Evolutionary conservation across 2,888 invertebrate species (phyloP).

Genomic region (Heliconius sara): DNA sequence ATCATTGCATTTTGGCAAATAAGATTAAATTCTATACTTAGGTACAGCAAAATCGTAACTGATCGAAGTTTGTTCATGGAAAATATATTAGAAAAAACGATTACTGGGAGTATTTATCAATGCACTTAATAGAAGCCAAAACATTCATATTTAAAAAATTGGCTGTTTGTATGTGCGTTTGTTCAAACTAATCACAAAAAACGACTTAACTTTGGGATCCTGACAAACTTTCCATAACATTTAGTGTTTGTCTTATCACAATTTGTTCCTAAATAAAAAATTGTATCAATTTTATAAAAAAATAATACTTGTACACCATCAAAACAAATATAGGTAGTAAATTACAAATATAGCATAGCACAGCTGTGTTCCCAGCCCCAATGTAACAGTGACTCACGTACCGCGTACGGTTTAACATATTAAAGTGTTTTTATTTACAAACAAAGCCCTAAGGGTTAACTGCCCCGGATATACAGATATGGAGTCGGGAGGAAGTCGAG

Average conservation of each 20-base stretch:
- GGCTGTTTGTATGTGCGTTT: too few species aligned
- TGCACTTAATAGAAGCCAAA: too few species aligned
- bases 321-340: conserved; percentile 23
- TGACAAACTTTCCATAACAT: too few species aligned
- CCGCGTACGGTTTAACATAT: conserved; percentile 62
- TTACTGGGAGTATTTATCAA: too few species aligned
- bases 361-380: conserved; percentile 51
- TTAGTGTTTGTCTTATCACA: too few species aligned
- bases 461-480: conserved; percentile 73
- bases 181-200: too few species aligned
- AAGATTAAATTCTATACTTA: too few species aligned
- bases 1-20: not conserved
- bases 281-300: conserved; percentile 3
- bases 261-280: too few species aligned
- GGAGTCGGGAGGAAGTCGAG: conserved; percentile 66
- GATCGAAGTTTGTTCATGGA: too few species aligned
- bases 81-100: too few species aligned
- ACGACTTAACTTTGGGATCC: too few species aligned
- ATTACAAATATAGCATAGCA: conserved; percentile 37
- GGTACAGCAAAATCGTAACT: not conserved
- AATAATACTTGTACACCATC: conserved; percentile 19
- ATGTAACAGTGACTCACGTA: conserved; percentile 60
- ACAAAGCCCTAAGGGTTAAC: conserved; percentile 73
- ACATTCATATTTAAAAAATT: not conserved
- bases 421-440: conserved; percentile 73